These are phyloP conservation scores for Daboia siamensis DNA, from an alignment of 2,113 vertebrate species.

Conservation along the genomic window DNA sequence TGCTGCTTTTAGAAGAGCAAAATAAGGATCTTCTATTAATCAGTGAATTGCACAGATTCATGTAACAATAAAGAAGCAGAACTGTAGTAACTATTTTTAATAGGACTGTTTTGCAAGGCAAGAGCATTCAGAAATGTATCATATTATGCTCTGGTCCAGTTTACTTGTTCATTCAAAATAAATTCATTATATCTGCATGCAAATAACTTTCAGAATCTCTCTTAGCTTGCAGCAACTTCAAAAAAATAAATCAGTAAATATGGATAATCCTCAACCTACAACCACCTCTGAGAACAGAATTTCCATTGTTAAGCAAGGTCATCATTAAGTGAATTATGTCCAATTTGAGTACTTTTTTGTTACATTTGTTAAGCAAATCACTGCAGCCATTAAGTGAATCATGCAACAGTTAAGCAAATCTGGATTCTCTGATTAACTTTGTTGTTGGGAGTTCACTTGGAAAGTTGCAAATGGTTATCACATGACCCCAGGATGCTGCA, in stretches of 20 bases:
- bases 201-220: neutral
- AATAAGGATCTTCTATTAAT: conserved; percentile 60
- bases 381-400: neutral
- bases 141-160: conserved; percentile 29
- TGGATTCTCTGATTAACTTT: neutral
- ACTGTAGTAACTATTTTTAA: conserved; percentile 49
- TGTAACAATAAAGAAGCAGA: conserved; percentile 53
- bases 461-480: neutral
- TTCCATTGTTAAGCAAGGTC: neutral
- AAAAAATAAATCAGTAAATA: neutral
- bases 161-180: neutral
- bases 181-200: neutral
- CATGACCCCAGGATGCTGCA: neutral
- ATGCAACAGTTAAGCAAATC: neutral
- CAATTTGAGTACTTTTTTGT: neutral
- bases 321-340: neutral
- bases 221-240: neutral
- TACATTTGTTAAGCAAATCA: neutral
- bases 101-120: conserved; percentile 47
- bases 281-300: neutral
- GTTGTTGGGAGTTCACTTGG: neutral
- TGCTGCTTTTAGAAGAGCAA: conserved; percentile 47
- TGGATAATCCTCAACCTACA: neutral
- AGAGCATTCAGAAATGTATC: conserved; percentile 27
- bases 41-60: conserved; percentile 56